Evolutionary conservation across 2,888 invertebrate species (phyloP).

Genomic region (Andrena dorsata): DNA sequence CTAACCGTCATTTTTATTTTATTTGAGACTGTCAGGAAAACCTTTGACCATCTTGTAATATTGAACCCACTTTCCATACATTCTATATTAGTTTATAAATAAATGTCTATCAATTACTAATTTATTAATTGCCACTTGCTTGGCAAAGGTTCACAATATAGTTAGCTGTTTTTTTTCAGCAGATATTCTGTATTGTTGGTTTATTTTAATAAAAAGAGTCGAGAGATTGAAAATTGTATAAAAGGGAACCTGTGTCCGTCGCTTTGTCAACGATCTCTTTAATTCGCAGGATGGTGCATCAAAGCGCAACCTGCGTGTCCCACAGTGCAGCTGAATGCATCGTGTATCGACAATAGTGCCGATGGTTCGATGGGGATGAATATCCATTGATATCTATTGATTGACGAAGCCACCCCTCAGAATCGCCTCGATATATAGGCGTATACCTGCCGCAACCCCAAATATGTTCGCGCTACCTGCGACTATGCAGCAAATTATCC

Average conservation of each 20-base stretch:
- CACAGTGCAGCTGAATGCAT: conserved; percentile 79
- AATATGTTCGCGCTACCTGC: conserved; percentile 68
- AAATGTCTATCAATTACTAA: not conserved
- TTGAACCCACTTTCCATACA: too few relatives aligned
- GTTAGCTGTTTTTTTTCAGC: not conserved
- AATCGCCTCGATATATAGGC: conserved; percentile 75
- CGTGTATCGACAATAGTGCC: conserved; percentile 77
- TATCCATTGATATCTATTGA: conserved; percentile 84
- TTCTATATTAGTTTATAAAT: not conserved
- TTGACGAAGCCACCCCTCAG: conserved; percentile 78
- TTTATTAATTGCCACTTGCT: not conserved
- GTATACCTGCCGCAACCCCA: conserved; percentile 76
- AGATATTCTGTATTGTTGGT: not conserved
- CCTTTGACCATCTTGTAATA: too few relatives aligned
- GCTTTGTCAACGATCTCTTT: conserved; percentile 30
- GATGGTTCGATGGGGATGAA: conserved; percentile 82
- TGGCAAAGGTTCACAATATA: not conserved
- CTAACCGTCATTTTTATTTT: not conserved
- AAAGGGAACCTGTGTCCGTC: conserved; percentile 37
- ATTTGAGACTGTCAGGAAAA: not conserved
- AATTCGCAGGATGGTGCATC: conserved; percentile 39
- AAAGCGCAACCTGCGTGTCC: conserved; percentile 79
- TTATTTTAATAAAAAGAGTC: not conserved
- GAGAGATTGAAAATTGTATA: not conserved
- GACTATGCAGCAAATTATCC: conserved; percentile 71